These are phyloP conservation scores for Climacteris rufus DNA, from an alignment of 2,113 vertebrate genomes.

Conservation along the genomic window DNA sequence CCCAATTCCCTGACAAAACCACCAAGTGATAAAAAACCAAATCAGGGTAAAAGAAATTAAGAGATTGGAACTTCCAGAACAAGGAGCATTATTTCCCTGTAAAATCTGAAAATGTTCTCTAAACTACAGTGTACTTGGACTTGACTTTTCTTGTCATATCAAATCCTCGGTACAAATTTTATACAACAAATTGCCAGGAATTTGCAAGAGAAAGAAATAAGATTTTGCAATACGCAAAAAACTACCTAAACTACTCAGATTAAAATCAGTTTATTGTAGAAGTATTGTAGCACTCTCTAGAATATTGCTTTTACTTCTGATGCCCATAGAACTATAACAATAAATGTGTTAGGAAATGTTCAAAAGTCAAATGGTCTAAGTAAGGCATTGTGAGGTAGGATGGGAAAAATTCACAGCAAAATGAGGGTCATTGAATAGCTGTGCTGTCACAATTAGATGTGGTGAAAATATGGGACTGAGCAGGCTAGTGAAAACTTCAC, in stretches of 20 bases:
- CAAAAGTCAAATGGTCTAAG: not conserved
- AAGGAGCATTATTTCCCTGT: not conserved
- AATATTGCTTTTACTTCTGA: not conserved
- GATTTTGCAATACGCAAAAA: not conserved
- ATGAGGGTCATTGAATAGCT: not conserved
- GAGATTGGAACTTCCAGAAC: not conserved
- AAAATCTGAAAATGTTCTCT: not conserved
- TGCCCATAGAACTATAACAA: not conserved
- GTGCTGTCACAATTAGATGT: not conserved
- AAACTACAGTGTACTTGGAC: not conserved
- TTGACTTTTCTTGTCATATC: not conserved
- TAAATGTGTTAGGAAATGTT: not conserved
- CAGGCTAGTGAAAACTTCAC: not conserved
- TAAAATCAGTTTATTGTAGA: not conserved
- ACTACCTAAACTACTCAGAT: not conserved
- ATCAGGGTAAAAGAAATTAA: not conserved
- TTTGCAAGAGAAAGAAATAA: not conserved
- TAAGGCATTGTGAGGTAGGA: not conserved
- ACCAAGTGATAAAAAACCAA: not conserved
- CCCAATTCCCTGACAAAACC: constrained; percentile 25
- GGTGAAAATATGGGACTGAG: not conserved
- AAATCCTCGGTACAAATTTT: not conserved
- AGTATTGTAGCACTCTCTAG: not conserved
- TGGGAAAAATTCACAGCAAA: not conserved
- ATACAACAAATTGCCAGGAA: not conserved